These are phyloP conservation scores for Echeneis naucrates DNA, from an alignment of 2,797 vertebrate species.

Conservation along the genomic window DNA sequence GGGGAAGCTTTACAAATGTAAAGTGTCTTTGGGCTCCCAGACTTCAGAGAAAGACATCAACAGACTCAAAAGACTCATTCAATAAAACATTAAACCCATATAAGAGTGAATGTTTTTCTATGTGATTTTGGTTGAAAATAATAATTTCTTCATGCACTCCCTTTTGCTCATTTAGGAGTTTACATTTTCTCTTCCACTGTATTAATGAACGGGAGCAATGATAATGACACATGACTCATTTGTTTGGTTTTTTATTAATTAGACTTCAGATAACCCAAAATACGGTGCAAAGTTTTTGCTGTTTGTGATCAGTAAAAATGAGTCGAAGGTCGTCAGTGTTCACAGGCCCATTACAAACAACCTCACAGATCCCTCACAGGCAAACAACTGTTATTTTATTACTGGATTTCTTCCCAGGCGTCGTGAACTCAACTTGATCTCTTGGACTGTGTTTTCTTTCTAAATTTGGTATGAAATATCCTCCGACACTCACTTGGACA, in stretches of 20 bases:
- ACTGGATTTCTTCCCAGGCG: conserved; percentile 59
- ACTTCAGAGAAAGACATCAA: conserved; percentile 56
- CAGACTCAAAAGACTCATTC: no score
- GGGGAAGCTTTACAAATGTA: conserved; percentile 56
- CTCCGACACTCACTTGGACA: conserved; percentile 42
- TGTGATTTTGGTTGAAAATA: no score
- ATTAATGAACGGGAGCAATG: background rate
- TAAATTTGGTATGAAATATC: conserved; percentile 65
- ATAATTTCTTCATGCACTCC: no score
- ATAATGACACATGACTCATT: conserved; percentile 12
- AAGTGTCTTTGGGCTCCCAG: conserved; percentile 66
- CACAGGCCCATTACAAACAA: conserved; percentile 50
- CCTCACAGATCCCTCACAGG: conserved; percentile 41
- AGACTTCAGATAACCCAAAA: conserved; percentile 1
- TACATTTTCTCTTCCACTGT: background rate
- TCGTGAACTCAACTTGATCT: conserved; percentile 64
- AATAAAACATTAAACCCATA: no score
- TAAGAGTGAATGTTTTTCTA: no score
- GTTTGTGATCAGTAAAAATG: conserved; percentile 23
- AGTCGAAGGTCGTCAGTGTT: conserved; percentile 39
- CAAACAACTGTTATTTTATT: conserved; percentile 62
- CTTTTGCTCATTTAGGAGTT: conserved; percentile 26
- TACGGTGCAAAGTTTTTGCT: background rate
- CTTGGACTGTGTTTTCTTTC: conserved; percentile 64
- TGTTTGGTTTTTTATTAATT: conserved; percentile 20